Evolutionary conservation across 2,113 vertebrate genomes (phyloP).

Genomic region (Syngnathus floridae): DNA sequence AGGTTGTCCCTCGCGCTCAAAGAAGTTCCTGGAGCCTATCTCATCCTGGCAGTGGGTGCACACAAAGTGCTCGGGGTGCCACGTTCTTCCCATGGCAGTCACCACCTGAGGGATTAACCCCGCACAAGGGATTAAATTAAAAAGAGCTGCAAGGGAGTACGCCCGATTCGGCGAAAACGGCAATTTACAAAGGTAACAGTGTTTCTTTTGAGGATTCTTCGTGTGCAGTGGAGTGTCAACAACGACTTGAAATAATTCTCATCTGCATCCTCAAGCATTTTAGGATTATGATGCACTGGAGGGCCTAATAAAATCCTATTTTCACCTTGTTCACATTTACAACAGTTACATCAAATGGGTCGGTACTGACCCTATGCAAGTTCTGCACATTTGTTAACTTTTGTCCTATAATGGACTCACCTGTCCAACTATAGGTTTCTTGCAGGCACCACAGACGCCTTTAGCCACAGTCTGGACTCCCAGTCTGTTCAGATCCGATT

Average conservation of each 20-base stretch:
- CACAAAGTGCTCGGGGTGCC: slow-evolving; percentile 96
- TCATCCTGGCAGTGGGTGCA: slow-evolving; percentile 96
- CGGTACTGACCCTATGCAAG: not conserved
- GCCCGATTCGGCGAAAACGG: slow-evolving; percentile 18
- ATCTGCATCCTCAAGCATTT: not conserved
- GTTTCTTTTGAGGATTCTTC: not conserved
- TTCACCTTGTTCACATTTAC: not conserved
- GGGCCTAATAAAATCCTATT: not conserved
- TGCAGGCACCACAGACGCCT: slow-evolving; percentile 92
- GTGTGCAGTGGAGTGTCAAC: not conserved
- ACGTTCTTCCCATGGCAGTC: slow-evolving; percentile 93
- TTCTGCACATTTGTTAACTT: not conserved
- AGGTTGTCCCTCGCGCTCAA: slow-evolving; percentile 88
- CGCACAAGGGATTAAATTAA: slow-evolving; percentile 27
- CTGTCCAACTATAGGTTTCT: slow-evolving; percentile 94
- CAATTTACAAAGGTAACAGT: not conserved
- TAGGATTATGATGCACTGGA: too few species aligned
- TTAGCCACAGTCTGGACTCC: slow-evolving; percentile 92
- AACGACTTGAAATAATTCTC: not conserved
- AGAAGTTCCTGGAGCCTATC: slow-evolving; percentile 93
- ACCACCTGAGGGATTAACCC: slow-evolving; percentile 75
- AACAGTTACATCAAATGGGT: not conserved
- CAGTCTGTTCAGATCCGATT: slow-evolving; percentile 88
- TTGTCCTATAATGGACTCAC: slow-evolving; percentile 47
- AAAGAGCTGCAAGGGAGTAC: slow-evolving; percentile 23